Evolutionary conservation across 1,140 invertebrate genomes (phyloP), one percentile per base, ranked within the genome.

Genomic region (Temnothorax curvispinosus): DNA sequence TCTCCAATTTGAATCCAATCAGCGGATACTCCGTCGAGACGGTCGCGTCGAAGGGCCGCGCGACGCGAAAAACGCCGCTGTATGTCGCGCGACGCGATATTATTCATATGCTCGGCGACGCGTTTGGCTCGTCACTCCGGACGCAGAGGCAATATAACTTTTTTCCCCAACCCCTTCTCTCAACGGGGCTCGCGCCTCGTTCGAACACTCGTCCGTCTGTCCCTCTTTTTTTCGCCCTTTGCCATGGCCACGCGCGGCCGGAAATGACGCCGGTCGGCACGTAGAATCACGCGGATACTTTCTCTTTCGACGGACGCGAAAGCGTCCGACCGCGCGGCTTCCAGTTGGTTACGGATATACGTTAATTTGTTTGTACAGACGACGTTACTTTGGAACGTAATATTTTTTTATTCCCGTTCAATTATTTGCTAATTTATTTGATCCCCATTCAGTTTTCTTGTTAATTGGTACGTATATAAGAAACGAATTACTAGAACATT

Each of bases 1-100:
- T 77, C 90, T 90, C 87, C 93, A 92, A 93, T 94, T 92, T 90
- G 90, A 93, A 94, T 94, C 93, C 93, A 94, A 94, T 94, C 93
- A 94, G 84, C 85, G 92, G 88, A 90, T 89, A 89, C 91, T 86
- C 88, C 60, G 81, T 38, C 65, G 72, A 62, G 87, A 80, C 75
- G 76, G 74, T 52, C 69, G 64, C 41, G 64, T 15, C 65, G 88
- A 71, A 71, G 15, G 69, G 52, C 18, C 15, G 80, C 84, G 75
- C 88, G 84, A 80, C 88, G 75, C 62, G 84, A 54, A 54, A 92
- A 93, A 90, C 89, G 76, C 56, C 41, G 85, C 80, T 85, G 32
- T 81, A 72, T 88, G 82, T 65, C 85, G 88, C 87, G 89, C 69
- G 75, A 80, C 81, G 71, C 88, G 90, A 93, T 93, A 94, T 93